Percentiles rank a stretch among this genome's conserved stretches.
Conservation (phyloP, 1,140 invertebrate genomes). For the Sweltsa coloradensis region DNA sequence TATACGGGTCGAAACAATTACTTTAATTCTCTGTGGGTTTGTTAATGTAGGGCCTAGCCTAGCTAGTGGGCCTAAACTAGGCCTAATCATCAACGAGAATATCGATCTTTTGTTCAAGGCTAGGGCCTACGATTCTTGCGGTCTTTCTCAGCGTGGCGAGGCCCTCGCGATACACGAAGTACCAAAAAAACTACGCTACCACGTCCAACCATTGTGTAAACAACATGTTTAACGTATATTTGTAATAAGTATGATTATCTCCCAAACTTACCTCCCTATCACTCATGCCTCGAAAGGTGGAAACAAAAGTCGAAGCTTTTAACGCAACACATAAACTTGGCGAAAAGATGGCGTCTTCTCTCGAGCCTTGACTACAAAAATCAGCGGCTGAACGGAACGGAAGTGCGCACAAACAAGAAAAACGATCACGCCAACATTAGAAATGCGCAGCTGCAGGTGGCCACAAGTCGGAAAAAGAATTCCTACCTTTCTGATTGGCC, state of each 20-base stretch:
- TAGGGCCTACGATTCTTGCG: not conserved
- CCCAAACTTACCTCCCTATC: slow-evolving; percentile 17
- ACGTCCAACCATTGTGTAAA: not conserved
- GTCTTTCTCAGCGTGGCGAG: not conserved
- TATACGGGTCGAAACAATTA: too few species aligned
- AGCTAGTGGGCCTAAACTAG: too few species aligned
- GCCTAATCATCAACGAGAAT: too few species aligned
- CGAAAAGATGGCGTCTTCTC: slow-evolving; percentile 12
- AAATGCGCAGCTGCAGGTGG: too few species aligned
- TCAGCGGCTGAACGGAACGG: too few species aligned
- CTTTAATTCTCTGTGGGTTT: too few species aligned
- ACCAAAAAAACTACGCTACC: not conserved
- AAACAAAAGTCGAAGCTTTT: slow-evolving; percentile 11
- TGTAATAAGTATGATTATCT: too few species aligned
- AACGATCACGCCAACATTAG: too few species aligned
- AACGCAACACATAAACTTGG: slow-evolving; percentile 8
- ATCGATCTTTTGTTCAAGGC: not conserved
- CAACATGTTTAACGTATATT: not conserved
- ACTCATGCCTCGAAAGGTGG: slow-evolving; percentile 18
- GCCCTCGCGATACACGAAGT: not conserved
- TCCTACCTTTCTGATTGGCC: too few species aligned
- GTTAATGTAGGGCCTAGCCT: too few species aligned
- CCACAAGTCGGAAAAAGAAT: too few species aligned
- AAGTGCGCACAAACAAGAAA: too few species aligned
- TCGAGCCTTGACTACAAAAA: not conserved